Conservation (phyloP, 1,140 invertebrate species). For the Drosophila seguyi region DNA sequence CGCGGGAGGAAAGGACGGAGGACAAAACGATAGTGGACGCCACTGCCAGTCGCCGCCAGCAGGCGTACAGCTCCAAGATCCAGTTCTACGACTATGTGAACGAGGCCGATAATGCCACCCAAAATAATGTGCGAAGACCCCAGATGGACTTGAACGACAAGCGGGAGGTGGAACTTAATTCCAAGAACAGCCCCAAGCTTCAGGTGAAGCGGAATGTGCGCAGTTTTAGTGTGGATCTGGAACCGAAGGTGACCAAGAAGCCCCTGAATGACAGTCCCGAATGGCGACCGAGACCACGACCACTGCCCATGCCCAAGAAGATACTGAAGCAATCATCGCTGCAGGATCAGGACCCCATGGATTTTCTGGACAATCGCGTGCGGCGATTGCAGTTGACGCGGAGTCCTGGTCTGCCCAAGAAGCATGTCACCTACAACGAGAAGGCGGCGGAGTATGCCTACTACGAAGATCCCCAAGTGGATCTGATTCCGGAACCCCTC, state of each 20-base stretch:
- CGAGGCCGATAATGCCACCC: constrained; percentile 54
- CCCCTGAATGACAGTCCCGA: constrained; percentile 59
- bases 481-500: constrained; percentile 1
- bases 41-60: constrained; percentile 51
- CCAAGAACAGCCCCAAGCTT: constrained; percentile 79
- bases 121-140: constrained; percentile 67
- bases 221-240: constrained; percentile 60
- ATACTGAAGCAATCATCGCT: constrained; percentile 56
- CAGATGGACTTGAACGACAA: constrained; percentile 83
- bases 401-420: constrained; percentile 60
- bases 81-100: constrained; percentile 78
- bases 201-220: constrained; percentile 79
- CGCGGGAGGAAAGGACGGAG: constrained; percentile 13
- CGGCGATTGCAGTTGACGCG: constrained; percentile 55
- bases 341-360: constrained; percentile 33
- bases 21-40: constrained; percentile 22
- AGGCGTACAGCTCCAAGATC: constrained; percentile 77
- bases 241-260: constrained; percentile 60
- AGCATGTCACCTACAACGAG: constrained; percentile 79
- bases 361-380: constrained; percentile 59
- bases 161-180: constrained; percentile 74
- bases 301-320: constrained; percentile 58
- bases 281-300: neutral
- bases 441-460: constrained; percentile 70
- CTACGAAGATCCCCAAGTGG: constrained; percentile 45